Base-by-base conservation (phyloP, 2,888 invertebrate species). In the Timandra comae region DNA sequence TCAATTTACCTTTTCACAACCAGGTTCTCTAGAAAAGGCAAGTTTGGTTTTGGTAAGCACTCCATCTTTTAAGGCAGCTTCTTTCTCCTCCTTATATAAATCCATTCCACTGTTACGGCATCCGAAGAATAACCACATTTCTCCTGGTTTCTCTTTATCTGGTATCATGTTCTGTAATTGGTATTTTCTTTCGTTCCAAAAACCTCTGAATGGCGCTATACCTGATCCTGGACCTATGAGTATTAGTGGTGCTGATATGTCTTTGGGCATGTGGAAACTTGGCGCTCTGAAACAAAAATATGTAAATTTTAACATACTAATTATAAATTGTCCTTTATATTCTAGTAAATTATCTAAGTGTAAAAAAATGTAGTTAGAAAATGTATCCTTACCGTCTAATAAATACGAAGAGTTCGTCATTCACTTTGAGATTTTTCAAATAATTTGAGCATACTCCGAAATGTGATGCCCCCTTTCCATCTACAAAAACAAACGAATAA, bases 371-470 rank as follows among this genome's bases (percentile, higher is more conserved):
- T n/a, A n/a, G n/a, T n/a, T n/a, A n/a, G n/a, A n/a, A n/a, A n/a
- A n/a, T n/a, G n/a, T 3, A 7, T 22, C 4, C 70, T 67, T 86
- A 94, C 94, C 91, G 91, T 78, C 96, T 87, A 29, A 95, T 91
- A 67, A 95, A 97, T 47, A 93, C 85, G 49, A 88, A 88, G 0
- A 94, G 75, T 40, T 91, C 88, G 40, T 93, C 91, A 1, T 89
- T 89, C 2, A 89, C 84, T 13, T 88, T 81, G 27, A 92, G 70
- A 36, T 90, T 89, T 62, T 93, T 90, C 42, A 98, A 82, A 75
- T 96, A 98, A 65, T 93, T 96, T 22, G 97, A 97, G 66, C 97
- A 97, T 2, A 98, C 96, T 7, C 98, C 98, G 57, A 92, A 94
- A 68, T 97, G 97, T 13, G 90, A 72, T 2, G 93, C 91, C 3